Evolutionary conservation across 2,113 vertebrate species (phyloP), one percentile per base, ranked within the genome.

Genomic region (Peromyscus leucopus): DNA sequence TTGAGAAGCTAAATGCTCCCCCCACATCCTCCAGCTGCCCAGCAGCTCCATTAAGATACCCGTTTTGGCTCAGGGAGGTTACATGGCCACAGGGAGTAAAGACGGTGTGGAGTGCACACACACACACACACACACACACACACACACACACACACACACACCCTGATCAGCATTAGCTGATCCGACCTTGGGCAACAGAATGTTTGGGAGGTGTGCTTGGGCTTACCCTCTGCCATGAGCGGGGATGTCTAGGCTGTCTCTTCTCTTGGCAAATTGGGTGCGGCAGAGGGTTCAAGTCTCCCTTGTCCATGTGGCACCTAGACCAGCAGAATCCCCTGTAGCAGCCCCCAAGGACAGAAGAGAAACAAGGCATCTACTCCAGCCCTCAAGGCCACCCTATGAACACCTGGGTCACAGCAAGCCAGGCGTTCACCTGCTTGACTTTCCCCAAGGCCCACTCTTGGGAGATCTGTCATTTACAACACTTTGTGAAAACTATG

Each of bases 1-100:
- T 13, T 4, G 39, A 59, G 74, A 92, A 39, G 91, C 86, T 42
- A 91, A 67, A 46, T 55, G 74, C 42, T 65, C 63, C 28, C 63
- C 28, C 76, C 90, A 61, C 79, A 46, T 92, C 96, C 92, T 90
- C 90, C 96, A 85, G 93, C 95, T 91, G 93, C 93, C 85, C 1
- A 2, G 91, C 89, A 80, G 36, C 46, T 61, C 1, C 5, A 71
- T 16, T 0, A 31, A 63, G 90, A 78, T 2, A 36, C 7, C 26
- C 0, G 0, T 46, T n/a, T 84, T 72, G 15, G 46, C 83, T 51
- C 67, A 15, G 57, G 59, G 33, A 36, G 3, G 9, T 13, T 3
- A 1, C 16, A 1, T 19, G 55, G 72, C 57, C 55, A 0, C 39
- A 7, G 7, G 1, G n/a, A 74, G 11, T 0, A 1, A 24, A 42